Evolutionary conservation across 2,113 vertebrate species (phyloP), one percentile per base, ranked within the genome.

Genomic region (Stigmatopora nigra): DNA sequence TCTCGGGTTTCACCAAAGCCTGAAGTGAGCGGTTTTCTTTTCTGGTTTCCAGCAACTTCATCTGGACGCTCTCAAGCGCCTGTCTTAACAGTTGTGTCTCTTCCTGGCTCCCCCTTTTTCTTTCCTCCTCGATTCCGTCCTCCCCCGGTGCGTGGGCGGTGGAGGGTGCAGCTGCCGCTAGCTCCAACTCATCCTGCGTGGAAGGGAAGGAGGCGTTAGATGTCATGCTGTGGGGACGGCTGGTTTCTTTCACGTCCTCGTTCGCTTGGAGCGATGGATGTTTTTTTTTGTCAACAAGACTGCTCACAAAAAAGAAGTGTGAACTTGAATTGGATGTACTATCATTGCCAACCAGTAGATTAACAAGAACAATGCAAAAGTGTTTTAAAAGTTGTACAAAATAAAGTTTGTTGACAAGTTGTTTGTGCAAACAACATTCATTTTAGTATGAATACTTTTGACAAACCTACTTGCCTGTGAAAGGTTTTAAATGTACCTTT

Each of bases 141-240:
- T 12, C 57, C 67, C 56, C 5, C 65, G 46, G 16, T 44, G 65
- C 16, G 68, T 64, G 17, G 68, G 68, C 53, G 66, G 48, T 82
- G 68, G 22, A 75, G 77, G 58, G 36, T 60, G 45, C 59, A 20
- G 41, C 41, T 19, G 41, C 41, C 3, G 59, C 59, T 14, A 22
- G 38, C 1, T 91, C 91, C 48, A 92, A 83, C 45, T 94, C 92
- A 19, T 89, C 88, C 64, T 89, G 91, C 7, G 89, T 90, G 75
- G 93, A 93, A 79, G 89, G 91, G 65, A 83, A 92, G 58, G 90
- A 91, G 63, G 87, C 74, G 71, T 90, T 91, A 41, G 91, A 94
- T 49, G 92, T 89, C 71, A 88, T 62, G 22, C 90, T 83, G 75
- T 89, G 86, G 10, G 89, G 89, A 16, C 87, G 86, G n/a, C 89